phyloP scores from a whole-genome alignment of 1,140 invertebrate species.

The Holcopasites calliopsidis region DNA sequence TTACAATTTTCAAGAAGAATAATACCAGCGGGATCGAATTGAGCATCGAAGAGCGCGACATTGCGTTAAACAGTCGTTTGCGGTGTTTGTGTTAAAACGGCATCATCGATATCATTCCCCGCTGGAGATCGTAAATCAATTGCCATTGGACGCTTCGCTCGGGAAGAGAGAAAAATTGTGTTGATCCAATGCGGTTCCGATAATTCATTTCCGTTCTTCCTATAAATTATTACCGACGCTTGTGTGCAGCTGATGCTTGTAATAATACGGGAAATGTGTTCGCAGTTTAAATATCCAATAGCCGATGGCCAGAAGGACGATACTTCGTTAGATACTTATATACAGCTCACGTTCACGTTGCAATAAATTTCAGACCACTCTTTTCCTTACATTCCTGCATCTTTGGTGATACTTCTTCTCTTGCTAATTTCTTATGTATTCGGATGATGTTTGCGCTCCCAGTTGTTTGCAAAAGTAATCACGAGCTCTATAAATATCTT shows the following conservation, averaged over 20 bases:
- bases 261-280: too few species aligned
- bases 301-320: too few species aligned
- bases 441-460: background rate
- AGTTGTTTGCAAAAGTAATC: constrained; percentile 9
- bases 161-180: background rate
- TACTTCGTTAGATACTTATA: too few species aligned
- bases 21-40: background rate
- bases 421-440: background rate
- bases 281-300: too few species aligned
- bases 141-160: background rate
- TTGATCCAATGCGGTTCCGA: background rate
- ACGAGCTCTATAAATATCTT: background rate
- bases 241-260: too few species aligned
- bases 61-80: background rate
- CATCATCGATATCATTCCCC: background rate
- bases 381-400: background rate
- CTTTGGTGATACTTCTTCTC: background rate
- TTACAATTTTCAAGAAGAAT: too few species aligned
- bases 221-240: too few species aligned
- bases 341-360: too few species aligned
- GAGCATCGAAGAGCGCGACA: background rate
- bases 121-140: background rate
- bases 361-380: too few species aligned
- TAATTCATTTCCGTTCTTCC: background rate
- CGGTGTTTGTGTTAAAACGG: constrained; percentile 2